Percentiles rank a stretch among this genome's conserved stretches.
Evolutionary conservation across 2,888 invertebrate genomes (phyloP).

Genomic region (Machimus rusticus): DNA sequence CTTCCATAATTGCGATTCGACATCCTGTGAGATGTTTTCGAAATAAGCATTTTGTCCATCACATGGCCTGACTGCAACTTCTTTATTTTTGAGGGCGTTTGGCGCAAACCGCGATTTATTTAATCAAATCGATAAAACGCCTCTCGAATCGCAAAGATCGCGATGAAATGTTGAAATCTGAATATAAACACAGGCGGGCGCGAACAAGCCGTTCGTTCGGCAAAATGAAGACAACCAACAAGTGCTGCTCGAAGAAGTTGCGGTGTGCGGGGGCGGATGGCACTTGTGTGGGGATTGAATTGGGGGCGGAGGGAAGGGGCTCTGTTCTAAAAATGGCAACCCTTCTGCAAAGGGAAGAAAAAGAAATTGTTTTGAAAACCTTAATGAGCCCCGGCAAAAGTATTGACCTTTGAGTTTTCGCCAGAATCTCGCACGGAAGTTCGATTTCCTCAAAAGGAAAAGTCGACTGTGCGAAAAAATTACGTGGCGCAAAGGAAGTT

Average conservation of each 20-base stretch:
- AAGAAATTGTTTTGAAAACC: not conserved
- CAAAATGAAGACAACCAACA: not conserved
- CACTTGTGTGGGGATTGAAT: not conserved
- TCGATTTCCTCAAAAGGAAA: slow-evolving; percentile 1
- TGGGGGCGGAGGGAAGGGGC: not conserved
- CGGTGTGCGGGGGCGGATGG: not conserved
- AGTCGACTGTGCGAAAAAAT: not conserved
- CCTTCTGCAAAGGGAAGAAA: not conserved
- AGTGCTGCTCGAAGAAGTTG: not conserved
- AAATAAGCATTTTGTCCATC: not conserved
- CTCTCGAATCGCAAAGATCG: not conserved
- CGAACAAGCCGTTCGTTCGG: not conserved
- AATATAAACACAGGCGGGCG: not conserved
- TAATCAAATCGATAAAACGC: not conserved
- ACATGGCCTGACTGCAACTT: not conserved
- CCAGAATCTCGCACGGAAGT: not conserved
- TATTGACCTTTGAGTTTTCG: not conserved
- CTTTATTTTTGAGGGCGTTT: not conserved
- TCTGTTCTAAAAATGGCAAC: not conserved
- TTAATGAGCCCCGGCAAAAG: not conserved
- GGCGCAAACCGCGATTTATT: not conserved
- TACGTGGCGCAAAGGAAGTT: not conserved
- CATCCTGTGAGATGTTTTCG: not conserved
- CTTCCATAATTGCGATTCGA: not conserved
- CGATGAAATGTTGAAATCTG: not conserved